phyloP scores from a whole-genome alignment of 64 coral and sea anemone genomes.

The Exaiptasia diaphana region DNA sequence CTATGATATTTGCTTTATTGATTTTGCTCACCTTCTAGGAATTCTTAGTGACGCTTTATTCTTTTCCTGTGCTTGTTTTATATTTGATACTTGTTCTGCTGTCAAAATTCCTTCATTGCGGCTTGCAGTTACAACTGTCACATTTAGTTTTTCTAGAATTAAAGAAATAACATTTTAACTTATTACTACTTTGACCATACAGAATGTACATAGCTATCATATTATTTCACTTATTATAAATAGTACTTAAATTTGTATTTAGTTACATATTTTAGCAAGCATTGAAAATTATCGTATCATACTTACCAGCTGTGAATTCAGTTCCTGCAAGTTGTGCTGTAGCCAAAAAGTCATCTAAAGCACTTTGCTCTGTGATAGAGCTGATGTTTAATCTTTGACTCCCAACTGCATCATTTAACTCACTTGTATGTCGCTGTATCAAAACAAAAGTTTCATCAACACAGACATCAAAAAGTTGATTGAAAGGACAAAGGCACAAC shows the following conservation, averaged over 20 bases:
- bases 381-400: slow-evolving; percentile 45
- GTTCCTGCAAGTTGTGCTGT: slow-evolving; percentile 89
- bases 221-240: too few species aligned
- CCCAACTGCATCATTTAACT: slow-evolving; percentile 74
- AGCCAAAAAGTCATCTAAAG: slow-evolving; percentile 87
- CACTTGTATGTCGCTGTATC: slow-evolving; percentile 79
- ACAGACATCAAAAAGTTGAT: too few species aligned
- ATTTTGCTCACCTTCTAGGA: slow-evolving; percentile 74
- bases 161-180: background rate
- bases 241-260: too few species aligned
- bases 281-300: too few species aligned
- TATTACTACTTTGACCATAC: background rate
- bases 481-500: background rate
- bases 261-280: too few species aligned
- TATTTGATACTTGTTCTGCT: slow-evolving; percentile 14
- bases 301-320: slow-evolving; percentile 89
- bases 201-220: background rate
- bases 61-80: slow-evolving; percentile 75
- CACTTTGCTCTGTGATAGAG: slow-evolving; percentile 94
- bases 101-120: slow-evolving; percentile 65
- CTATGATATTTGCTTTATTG: too few species aligned
- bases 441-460: background rate
- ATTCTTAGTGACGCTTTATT: slow-evolving; percentile 82
- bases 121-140: slow-evolving; percentile 50
- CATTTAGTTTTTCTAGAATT: slow-evolving; percentile 82